phyloP scores from a whole-genome alignment of 2,888 invertebrate genomes.

The Pachymerium ferrugineum region DNA sequence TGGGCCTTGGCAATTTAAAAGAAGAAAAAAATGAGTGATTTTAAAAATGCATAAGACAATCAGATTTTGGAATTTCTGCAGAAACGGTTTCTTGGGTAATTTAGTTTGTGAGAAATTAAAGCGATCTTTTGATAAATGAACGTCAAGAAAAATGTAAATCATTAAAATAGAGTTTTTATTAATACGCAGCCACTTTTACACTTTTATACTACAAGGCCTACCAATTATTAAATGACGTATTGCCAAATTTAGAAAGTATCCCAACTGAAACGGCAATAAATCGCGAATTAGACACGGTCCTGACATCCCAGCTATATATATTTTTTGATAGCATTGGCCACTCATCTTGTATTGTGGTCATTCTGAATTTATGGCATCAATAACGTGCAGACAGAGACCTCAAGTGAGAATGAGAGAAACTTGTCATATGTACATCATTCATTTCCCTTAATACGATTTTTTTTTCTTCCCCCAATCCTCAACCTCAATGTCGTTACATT shows the following conservation, averaged over 20 bases:
- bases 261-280: no score
- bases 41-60: slow-evolving; percentile 14
- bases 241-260: no score
- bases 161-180: no score
- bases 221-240: no score
- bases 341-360: neutral
- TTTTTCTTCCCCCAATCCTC: no score
- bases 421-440: neutral
- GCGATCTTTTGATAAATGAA: no score
- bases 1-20: neutral
- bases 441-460: neutral
- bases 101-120: neutral
- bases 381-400: slow-evolving; percentile 1
- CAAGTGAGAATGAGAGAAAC: neutral
- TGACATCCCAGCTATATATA: neutral
- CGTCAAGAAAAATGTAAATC: no score
- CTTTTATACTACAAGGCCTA: no score
- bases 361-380: neutral
- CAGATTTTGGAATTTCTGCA: neutral
- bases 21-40: neutral
- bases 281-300: neutral
- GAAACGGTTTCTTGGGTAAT: neutral
- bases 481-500: no score
- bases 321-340: neutral
- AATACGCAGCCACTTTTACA: no score